Base-by-base conservation (phyloP, 2,888 invertebrate genomes). In the Reticulitermes lucifugus region DNA sequence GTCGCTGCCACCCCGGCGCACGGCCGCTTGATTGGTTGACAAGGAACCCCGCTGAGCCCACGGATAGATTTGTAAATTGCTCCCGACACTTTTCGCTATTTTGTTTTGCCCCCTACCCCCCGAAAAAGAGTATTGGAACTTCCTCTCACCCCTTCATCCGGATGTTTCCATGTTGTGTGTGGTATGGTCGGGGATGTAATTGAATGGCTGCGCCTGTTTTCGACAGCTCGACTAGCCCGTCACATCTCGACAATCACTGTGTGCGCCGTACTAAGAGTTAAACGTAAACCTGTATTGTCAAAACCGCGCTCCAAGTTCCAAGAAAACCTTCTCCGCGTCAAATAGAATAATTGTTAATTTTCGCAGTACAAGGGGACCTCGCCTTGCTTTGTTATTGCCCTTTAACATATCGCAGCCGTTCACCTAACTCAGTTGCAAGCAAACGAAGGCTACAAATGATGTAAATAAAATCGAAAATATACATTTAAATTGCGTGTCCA, bases 21-120 rank as follows among this genome's bases (percentile, higher is more conserved):
- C 77, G 77, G 22, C 77, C 77, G 77, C 77, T 46, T 77, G 77
- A 77, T 77, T 77, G 77, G 77, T 43, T 51, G 77, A 77, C 77
- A 77, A 77, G 77, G 77, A 77, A 73, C 71, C 84, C 84, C 81
- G 84, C 84, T 84, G 84, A 25, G 84, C 41, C 70, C 59, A 55
- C 73, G 81, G 84, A 84, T 84, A 84, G 84, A 84, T 80, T 73
- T 70, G 71, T 59, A 84, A 81, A 84, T 84, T 84, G 84, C 84
- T 81, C 79, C 84, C 79, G 84, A 84, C 84, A 84, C 84, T 79
- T 84, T 84, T 84, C 73, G 65, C 60, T 43, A 77, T 84, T 84
- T 84, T 84, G 79, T 84, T 84, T 71, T 70, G 22, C 80, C 22
- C 29, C 80, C 29, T 79, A 41, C 71, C n/a, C 59, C 21, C 70